phyloP scores from a whole-genome alignment of 2,113 vertebrate genomes.

The Sorex araneus region DNA sequence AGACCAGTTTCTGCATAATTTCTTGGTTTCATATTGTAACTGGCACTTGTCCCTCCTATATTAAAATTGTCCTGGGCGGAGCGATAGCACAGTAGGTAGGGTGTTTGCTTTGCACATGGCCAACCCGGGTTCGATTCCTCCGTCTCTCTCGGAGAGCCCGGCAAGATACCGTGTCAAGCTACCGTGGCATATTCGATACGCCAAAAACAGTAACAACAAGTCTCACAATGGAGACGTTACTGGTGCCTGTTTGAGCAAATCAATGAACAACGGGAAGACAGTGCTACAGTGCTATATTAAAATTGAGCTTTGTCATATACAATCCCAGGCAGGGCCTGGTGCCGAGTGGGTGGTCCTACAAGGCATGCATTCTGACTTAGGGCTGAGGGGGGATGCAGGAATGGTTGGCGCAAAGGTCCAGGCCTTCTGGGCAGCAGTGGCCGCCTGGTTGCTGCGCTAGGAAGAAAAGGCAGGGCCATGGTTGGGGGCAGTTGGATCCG shows the following conservation, averaged over 20 bases:
- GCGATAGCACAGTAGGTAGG: too few species aligned
- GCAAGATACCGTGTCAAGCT: too few species aligned
- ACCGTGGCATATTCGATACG: too few species aligned
- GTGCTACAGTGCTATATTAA: too few species aligned
- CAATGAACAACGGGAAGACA: too few species aligned
- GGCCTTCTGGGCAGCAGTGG: background rate
- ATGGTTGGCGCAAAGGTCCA: background rate
- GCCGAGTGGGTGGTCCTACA: background rate
- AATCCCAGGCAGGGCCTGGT: background rate
- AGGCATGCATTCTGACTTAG: background rate
- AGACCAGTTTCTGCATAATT: slow-evolving; percentile 14
- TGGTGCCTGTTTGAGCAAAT: too few species aligned
- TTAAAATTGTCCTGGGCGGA: too few species aligned
- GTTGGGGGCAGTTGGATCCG: background rate
- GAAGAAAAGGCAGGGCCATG: background rate
- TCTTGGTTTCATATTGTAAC: slow-evolving; percentile 39
- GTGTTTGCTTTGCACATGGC: too few species aligned
- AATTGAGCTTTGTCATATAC: background rate
- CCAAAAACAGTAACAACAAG: too few species aligned
- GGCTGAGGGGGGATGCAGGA: background rate
- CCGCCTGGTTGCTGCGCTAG: background rate
- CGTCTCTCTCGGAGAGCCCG: too few species aligned
- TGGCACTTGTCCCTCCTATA: slow-evolving; percentile 49
- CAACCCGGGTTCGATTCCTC: too few species aligned
- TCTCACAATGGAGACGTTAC: too few species aligned